Conservation (phyloP, 1,140 invertebrate genomes). For the Ctenoplectra terminalis region DNA sequence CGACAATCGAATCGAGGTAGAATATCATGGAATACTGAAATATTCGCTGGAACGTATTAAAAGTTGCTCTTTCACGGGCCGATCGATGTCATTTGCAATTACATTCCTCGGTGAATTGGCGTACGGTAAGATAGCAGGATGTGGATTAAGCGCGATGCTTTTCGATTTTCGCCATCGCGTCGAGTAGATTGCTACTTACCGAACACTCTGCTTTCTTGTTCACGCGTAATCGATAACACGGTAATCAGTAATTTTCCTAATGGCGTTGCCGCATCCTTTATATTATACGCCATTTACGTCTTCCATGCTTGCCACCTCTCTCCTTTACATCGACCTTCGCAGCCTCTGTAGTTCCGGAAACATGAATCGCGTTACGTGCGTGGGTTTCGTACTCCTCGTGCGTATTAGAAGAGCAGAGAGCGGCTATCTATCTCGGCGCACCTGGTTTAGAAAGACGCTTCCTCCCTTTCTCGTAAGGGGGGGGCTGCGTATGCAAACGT, state of each 20-base stretch:
- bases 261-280: conserved; percentile 72
- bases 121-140: background rate
- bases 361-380: background rate
- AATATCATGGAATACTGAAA: background rate
- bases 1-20: background rate
- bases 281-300: conserved; percentile 60
- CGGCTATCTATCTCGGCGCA: background rate
- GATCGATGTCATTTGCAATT: conserved; percentile 34
- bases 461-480: background rate
- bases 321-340: background rate
- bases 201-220: conserved; percentile 59
- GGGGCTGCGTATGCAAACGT: background rate
- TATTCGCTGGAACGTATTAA: conserved; percentile 2
- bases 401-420: background rate
- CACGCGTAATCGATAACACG: conserved; percentile 76
- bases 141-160: conserved; percentile 16
- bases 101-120: conserved; percentile 21
- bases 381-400: background rate
- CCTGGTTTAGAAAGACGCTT: background rate
- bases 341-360: conserved; percentile 29
- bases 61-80: conserved; percentile 2
- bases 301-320: background rate
- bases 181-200: conserved; percentile 29
- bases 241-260: conserved; percentile 79
- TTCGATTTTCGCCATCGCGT: conserved; percentile 34